Evolutionary conservation across 2,888 invertebrate genomes (phyloP).

Genomic region (Brenthis ino): DNA sequence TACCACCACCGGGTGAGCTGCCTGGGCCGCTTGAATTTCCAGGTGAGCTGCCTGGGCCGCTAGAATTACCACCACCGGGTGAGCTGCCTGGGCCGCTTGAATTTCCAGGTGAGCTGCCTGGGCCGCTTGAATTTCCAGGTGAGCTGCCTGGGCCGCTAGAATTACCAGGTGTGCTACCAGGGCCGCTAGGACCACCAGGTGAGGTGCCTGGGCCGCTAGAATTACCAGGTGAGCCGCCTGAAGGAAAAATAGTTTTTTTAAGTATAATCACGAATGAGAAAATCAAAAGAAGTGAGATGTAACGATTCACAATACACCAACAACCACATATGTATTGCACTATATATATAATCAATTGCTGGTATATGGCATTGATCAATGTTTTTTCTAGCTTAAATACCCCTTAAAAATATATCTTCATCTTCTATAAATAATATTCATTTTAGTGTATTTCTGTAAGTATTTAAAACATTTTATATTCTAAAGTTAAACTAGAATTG

Average conservation of each 20-base stretch:
- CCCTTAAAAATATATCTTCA: too few relatives aligned
- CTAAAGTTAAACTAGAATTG: too few relatives aligned
- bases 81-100: neutral
- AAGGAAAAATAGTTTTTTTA: neutral
- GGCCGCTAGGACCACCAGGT: neutral
- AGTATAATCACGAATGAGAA: too few relatives aligned
- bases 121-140: neutral
- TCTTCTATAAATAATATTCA: too few relatives aligned
- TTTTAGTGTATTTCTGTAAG: too few relatives aligned
- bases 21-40: neutral
- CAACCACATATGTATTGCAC: too few relatives aligned
- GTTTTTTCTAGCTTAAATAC: too few relatives aligned
- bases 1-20: neutral
- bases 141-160: neutral
- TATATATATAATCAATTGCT: too few relatives aligned
- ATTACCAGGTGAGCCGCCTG: constrained; percentile 8
- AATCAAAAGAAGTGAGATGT: too few relatives aligned
- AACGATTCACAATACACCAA: too few relatives aligned
- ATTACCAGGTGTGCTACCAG: neutral
- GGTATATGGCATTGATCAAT: too few relatives aligned
- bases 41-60: neutral
- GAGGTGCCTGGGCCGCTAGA: constrained; percentile 2
- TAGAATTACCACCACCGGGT: neutral
- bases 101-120: neutral
- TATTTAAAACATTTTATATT: too few relatives aligned